phyloP scores from a whole-genome alignment of 2,888 invertebrate genomes.

The Eupithecia insigniata region DNA sequence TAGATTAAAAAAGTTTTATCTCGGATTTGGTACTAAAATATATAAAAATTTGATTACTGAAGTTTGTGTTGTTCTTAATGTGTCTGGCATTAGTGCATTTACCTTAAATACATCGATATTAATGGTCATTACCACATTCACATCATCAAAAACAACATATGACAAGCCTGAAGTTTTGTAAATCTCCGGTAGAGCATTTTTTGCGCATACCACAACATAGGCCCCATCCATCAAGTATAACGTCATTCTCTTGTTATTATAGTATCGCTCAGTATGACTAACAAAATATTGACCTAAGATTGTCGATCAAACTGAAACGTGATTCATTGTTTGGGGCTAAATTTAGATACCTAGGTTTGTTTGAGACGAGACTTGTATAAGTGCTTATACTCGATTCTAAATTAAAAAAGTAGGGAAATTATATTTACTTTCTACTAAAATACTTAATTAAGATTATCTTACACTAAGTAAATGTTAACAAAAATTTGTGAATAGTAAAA shows the following conservation, averaged over 20 bases:
- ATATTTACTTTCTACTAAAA: too few relatives aligned
- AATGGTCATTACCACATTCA: too few relatives aligned
- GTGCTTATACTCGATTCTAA: neutral
- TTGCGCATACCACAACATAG: constrained; percentile 12
- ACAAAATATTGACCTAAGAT: constrained; percentile 26
- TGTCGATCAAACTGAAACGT: constrained; percentile 19
- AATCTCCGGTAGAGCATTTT: constrained; percentile 1
- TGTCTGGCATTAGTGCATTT: too few relatives aligned
- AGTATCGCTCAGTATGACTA: constrained; percentile 9
- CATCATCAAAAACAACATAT: neutral
- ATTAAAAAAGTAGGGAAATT: too few relatives aligned
- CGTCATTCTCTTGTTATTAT: constrained; percentile 15
- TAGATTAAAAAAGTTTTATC: too few relatives aligned
- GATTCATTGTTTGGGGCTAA: constrained; percentile 27
- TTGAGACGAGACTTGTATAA: neutral
- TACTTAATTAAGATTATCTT: too few relatives aligned
- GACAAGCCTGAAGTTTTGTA: neutral
- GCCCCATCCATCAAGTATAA: constrained; percentile 14
- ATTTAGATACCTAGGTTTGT: constrained; percentile 5
- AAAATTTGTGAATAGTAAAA: too few relatives aligned
- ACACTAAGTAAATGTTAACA: too few relatives aligned
- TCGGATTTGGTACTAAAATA: too few relatives aligned
- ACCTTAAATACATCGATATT: too few relatives aligned
- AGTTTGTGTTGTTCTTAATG: too few relatives aligned
- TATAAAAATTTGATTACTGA: too few relatives aligned